Conservation (phyloP, 2,113 vertebrate genomes). For the Picathartes gymnocephalus region DNA sequence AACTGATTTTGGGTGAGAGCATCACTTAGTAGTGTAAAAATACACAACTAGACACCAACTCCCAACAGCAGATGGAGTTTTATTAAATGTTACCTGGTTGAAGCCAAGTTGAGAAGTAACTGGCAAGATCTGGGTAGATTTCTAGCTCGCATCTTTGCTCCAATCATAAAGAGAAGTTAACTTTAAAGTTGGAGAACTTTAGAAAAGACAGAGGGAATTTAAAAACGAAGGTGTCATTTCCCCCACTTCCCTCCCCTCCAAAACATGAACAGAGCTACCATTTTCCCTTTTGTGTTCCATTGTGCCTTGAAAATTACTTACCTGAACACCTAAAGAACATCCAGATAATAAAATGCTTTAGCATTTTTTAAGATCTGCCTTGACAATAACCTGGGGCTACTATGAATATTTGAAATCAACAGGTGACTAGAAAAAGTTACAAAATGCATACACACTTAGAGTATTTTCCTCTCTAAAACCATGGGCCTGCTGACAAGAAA, state of each 20-base stretch:
- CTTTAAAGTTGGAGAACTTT: conserved; percentile 30
- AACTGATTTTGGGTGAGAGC: conserved; percentile 46
- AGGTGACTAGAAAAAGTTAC: background rate
- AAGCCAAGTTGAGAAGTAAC: conserved; percentile 49
- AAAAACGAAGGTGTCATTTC: background rate
- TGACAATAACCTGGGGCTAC: conserved; percentile 12
- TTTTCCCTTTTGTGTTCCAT: conserved; percentile 45
- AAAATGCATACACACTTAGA: background rate
- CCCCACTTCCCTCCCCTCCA: background rate
- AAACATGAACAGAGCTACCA: conserved; percentile 2
- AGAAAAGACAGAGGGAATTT: background rate
- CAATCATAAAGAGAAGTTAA: conserved; percentile 20
- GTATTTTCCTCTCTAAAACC: conserved; percentile 10
- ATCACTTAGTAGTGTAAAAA: conserved; percentile 24
- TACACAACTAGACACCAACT: conserved; percentile 34
- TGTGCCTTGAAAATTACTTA: conserved; percentile 69
- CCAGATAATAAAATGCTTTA: conserved; percentile 27
- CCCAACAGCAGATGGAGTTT: background rate
- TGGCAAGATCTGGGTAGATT: conserved; percentile 19
- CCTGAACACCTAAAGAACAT: conserved; percentile 60
- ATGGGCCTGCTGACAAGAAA: background rate
- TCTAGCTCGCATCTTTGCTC: conserved; percentile 39
- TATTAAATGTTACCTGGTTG: conserved; percentile 25
- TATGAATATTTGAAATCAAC: background rate
- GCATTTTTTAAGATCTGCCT: background rate